Evolutionary conservation across 1,140 invertebrate genomes (phyloP), one percentile per base, ranked within the genome.

Genomic region (Hesperophylax magnus): DNA sequence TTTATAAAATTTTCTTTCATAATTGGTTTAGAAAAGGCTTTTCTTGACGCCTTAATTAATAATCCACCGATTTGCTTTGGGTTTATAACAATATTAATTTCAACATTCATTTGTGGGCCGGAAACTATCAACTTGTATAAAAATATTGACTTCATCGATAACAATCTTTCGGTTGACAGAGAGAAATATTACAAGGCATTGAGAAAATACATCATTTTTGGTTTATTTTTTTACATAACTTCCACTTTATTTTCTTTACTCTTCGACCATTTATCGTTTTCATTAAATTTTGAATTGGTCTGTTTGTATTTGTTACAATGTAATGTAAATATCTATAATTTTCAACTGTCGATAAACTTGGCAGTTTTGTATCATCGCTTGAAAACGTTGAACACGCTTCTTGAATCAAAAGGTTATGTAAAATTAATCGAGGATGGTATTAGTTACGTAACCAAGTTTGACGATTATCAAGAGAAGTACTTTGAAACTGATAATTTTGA

Each of bases 121-220:
- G 17, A 52, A 47, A 18, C n/a, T 9, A 7, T 18, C 17, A 39
- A n/a, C 34, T 69, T 69, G 17, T 18, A 47, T 52, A 34, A 47
- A 18, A 69, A 69, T 52, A 69, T 69, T 20, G 31, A 69, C 1
- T 7, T 69, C 5, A 69, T 69, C 17, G 65, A 69, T 47, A 22
- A n/a, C 8, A 39, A 47, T 47, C 34, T 69, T 17, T 17, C 8
- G 0, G 8, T 69, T 17, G 34, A 69, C 22, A 47, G 3, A 52
- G 31, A 69, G 39, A 69, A 69, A 69, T 47, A 39, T n/a, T 69
- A 47, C 31, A 69, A 17, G 22, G n/a, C 14, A 9, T 69, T 69
- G n/a, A 69, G 39, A 69, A 39, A 52, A n/a, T 69, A 69, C 20
- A 39, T 69, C 5, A 69, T 52, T 7, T 39, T 18, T 47, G 20